Evolutionary conservation across 2,888 invertebrate genomes (phyloP).

Genomic region (Chorisops tibialis): DNA sequence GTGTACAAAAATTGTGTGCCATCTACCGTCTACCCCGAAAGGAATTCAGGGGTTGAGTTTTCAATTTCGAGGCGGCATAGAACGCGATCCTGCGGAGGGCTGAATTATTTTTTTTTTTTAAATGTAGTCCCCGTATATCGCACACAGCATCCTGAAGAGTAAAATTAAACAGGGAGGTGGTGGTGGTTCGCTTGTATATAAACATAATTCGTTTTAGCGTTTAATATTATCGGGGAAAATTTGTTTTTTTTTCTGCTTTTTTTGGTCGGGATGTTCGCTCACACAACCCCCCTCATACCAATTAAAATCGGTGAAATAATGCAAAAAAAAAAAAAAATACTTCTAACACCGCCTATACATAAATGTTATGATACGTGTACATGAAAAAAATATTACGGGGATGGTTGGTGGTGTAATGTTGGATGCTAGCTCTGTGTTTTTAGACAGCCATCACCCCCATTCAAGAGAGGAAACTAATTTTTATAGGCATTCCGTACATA

Average conservation of each 20-base stretch:
- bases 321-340: slow-evolving; percentile 29
- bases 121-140: too few relatives aligned
- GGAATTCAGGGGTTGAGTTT: slow-evolving; percentile 9
- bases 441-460: too few relatives aligned
- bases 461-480: too few relatives aligned
- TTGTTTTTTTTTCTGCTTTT: slow-evolving; percentile 15
- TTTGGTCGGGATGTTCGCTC: neutral
- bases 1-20: slow-evolving; percentile 17
- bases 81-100: neutral
- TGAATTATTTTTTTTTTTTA: neutral
- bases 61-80: slow-evolving; percentile 5
- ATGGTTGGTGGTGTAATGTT: neutral
- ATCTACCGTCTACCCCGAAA: slow-evolving; percentile 1
- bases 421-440: neutral
- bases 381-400: neutral
- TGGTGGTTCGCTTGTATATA: slow-evolving; percentile 1
- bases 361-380: slow-evolving; percentile 18
- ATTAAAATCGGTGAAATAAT: slow-evolving; percentile 28
- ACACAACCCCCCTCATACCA: slow-evolving; percentile 25
- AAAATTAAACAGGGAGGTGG: neutral
- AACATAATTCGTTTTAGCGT: slow-evolving; percentile 23
- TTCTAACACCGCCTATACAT: slow-evolving; percentile 38
- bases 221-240: slow-evolving; percentile 20
- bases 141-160: neutral
- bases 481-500: too few relatives aligned